These are phyloP conservation scores for Rhynchotus rufescens DNA, from an alignment of 2,797 vertebrate genomes.

Conservation along the genomic window DNA sequence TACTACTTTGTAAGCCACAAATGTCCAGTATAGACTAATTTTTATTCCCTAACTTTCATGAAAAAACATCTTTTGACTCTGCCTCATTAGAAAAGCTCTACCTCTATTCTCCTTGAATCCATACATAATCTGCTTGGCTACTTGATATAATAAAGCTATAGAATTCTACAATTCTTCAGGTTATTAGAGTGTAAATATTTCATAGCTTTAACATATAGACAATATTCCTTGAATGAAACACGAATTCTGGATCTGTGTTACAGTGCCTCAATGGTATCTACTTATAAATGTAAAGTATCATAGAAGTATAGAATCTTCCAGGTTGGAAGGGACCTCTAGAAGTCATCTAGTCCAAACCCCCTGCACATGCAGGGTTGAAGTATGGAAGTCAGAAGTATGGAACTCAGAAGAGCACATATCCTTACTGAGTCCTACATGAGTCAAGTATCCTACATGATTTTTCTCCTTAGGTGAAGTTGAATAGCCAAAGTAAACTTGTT, in stretches of 20 bases:
- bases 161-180: not conserved
- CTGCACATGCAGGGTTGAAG: not conserved
- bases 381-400: not conserved
- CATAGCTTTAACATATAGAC: not conserved
- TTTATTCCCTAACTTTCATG: not conserved
- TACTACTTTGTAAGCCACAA: not conserved
- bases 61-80: not conserved
- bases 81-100: not conserved
- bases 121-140: not conserved
- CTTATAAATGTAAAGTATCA: not conserved
- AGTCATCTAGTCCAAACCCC: no score
- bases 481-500: not conserved
- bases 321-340: no score
- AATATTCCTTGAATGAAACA: not conserved
- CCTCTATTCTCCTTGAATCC: not conserved
- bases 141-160: not conserved
- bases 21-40: accelerated
- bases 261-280: not conserved
- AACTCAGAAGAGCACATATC: not conserved
- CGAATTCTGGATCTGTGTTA: not conserved
- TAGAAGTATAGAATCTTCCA: no score
- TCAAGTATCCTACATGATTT: not conserved
- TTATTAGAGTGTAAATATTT: not conserved
- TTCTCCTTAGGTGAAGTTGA: not conserved
- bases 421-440: no score